Evolutionary conservation across 2,888 invertebrate species (phyloP), one percentile per base, ranked within the genome.

Genomic region (Pheosia tremula): DNA sequence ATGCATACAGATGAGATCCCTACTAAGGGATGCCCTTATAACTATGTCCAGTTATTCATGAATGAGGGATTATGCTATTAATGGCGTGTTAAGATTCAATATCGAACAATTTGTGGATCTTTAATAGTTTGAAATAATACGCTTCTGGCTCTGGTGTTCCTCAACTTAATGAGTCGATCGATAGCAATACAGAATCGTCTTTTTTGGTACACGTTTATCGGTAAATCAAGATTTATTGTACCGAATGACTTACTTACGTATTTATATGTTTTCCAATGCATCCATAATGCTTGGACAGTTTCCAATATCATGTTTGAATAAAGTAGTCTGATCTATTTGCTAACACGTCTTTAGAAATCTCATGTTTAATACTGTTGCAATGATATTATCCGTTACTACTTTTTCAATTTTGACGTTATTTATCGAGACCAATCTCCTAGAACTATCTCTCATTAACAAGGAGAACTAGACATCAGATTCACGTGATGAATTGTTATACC

Each of bases 401-500:
- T 55, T 55, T 55, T 7, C 55, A 55, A 55, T 64, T 61, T 64
- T 54, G 49, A 43, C 24, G 45, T 59, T 57, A 62, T 65, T 62
- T 59, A 56, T 57, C 9, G 8, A 63, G 24, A 24, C 24, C 81
- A 82, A 78, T 82, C 80, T 78, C 79, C 68, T 56, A 61, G 66
- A 68, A 71, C 75, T 77, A 81, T 78, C 77, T 76, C 74, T 79
- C 77, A 78, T 80, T 80, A 77, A 73, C 71, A 65, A 66, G 78
- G 74, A 81, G 80, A 76, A 69, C 74, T 69, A 74, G 68, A 71
- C 76, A 84, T 85, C 83, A 79, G 86, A 88, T 87, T 83, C 81
- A 79, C 71, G 69, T 88, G 86, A 88, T 87, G 81, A 83, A 88
- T 88, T 71, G 80, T 77, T 81, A 80, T 82, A 77, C 76, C 80